Evolutionary conservation across 30 jellyfish, hydroid and myxozoan genomes (phyloP), one percentile per base, ranked within the genome.

Genomic region (Haliclystus octoradiatus): DNA sequence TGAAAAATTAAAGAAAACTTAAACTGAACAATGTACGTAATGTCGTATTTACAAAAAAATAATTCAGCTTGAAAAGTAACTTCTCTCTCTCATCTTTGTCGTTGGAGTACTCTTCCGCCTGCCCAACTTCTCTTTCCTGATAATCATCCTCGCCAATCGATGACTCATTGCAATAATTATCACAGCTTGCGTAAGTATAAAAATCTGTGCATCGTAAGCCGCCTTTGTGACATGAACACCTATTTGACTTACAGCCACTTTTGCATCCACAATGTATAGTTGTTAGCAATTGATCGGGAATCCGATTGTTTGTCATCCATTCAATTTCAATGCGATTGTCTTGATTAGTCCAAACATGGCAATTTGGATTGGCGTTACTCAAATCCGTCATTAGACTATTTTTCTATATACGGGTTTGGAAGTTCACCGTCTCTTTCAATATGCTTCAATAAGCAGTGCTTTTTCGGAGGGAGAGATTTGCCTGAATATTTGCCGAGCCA

Each of bases 271-370:
- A 73, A 15, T 53, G 28, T 1, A 63, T 67, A 52, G 25, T 29
- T 51, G 34, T 68, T 13, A 73, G 75, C 70, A 73, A 31, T 5
- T 70, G 49, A 49, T 60, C 76, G 49, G 84, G 84, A 50, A 70
- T 75, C 23, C 69, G 67, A 22, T 46, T 52, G 49, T 40, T 26
- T 25, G 52, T 29, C 75, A 63, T 53, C 84, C 84, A 73, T 24
- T 4, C 33, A 57, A 73, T 28, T 33, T 50, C 22, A 34, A 73
- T 34, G 24, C 33, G 69, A n/a, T 61, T 69, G 24, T 63, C 61
- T 25, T 31, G 35, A 7, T 57, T 49, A 15, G n/a, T 49, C 84
- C 84, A 73, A 35, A 75, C 76, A 57, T 28, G 40, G 35, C 31
- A 60, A 63, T 32, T n/a, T 53, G 67, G 49, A 33, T 27, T 49